phyloP scores from a whole-genome alignment of 2,113 vertebrate species.

The Coreoperca whiteheadi region DNA sequence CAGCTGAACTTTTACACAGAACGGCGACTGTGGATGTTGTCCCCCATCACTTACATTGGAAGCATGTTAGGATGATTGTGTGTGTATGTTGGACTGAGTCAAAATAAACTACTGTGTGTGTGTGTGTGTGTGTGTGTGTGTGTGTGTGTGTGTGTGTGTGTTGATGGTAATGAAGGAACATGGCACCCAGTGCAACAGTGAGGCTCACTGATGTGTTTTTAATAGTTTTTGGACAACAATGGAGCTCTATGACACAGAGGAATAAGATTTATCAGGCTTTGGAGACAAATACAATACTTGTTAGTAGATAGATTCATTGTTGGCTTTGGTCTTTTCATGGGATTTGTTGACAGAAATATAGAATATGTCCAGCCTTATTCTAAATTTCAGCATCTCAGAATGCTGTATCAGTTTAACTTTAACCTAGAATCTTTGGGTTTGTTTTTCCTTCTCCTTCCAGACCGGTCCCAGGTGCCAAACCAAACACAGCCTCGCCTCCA shows the following conservation, averaged over 20 bases:
- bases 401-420: not conserved
- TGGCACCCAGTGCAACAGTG: too few species aligned
- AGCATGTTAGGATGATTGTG: too few species aligned
- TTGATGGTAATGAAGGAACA: not conserved
- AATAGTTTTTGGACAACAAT: not conserved
- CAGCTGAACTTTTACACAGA: too few species aligned
- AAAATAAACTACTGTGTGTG: not conserved
- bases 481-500: constrained; percentile 78
- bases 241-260: not conserved
- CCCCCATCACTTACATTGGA: too few species aligned
- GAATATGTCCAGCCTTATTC: not conserved
- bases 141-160: not conserved
- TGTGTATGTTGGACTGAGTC: not conserved
- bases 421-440: constrained; percentile 20
- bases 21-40: too few species aligned
- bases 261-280: not conserved
- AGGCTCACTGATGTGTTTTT: not conserved
- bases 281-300: not conserved
- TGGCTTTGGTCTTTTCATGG: not conserved
- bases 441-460: constrained; percentile 43
- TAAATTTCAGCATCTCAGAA: not conserved
- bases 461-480: constrained; percentile 86
- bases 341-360: not conserved
- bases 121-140: not conserved
- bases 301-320: not conserved